Percentiles rank a stretch among this genome's conserved stretches.
These are phyloP conservation scores for Mystacides longicornis DNA, from an alignment of 2,888 invertebrate species.

Conservation along the genomic window DNA sequence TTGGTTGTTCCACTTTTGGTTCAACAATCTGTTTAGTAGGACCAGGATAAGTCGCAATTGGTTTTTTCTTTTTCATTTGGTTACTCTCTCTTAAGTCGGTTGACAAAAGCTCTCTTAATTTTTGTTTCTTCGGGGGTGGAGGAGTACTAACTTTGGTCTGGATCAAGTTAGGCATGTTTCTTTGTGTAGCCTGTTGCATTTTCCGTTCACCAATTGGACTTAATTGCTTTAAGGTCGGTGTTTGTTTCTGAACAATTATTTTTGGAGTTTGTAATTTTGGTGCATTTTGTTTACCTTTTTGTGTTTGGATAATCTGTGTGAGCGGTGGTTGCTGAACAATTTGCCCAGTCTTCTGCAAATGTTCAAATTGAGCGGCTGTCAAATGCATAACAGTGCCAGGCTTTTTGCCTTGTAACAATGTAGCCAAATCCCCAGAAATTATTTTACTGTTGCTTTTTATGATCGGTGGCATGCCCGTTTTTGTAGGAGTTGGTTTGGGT, in stretches of 20 bases:
- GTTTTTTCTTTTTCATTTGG: background rate
- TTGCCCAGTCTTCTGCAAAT: conserved; percentile 44
- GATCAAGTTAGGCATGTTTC: conserved; percentile 30
- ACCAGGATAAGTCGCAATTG: conserved; percentile 4
- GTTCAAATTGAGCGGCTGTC: conserved; percentile 46
- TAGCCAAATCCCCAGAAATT: conserved; percentile 35
- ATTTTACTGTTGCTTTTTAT: conserved; percentile 33
- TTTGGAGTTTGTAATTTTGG: conserved; percentile 19
- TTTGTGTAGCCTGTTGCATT: conserved; percentile 27
- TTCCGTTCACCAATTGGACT: conserved; percentile 4
- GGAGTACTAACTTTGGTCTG: conserved; percentile 34
- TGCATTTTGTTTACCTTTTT: conserved; percentile 28
- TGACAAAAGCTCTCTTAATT: conserved; percentile 30
- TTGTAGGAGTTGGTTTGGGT: conserved; percentile 37
- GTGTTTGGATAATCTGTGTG: conserved; percentile 31
- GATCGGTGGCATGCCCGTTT: conserved; percentile 16
- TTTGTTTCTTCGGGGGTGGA: conserved; percentile 36
- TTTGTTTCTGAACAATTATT: conserved; percentile 19
- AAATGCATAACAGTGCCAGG: conserved; percentile 39
- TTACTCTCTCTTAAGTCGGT: conserved; percentile 30
- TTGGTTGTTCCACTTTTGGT: conserved; percentile 30
- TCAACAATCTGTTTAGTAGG: conserved; percentile 30
- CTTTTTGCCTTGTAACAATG: conserved; percentile 35
- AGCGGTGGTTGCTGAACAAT: conserved; percentile 37
- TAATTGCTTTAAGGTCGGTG: conserved; percentile 7